Percentiles rank a stretch among this genome's conserved stretches.
Conservation (phyloP, 2,888 invertebrate species). For the Dasypolia templi region DNA sequence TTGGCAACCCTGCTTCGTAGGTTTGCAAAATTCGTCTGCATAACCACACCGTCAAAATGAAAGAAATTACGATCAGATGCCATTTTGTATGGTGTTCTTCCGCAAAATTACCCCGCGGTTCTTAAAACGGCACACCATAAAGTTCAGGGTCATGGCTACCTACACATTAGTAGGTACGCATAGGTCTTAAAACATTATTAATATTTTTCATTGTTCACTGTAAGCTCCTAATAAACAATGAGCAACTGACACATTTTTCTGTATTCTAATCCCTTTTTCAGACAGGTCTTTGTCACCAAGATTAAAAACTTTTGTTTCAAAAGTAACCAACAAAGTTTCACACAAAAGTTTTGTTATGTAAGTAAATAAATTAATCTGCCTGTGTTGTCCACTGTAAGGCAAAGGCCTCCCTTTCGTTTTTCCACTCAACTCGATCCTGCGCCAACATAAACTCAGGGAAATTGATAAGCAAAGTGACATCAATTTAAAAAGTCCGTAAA, state of each 20-base stretch:
- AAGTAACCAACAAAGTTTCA: background rate
- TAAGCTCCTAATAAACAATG: slow-evolving; percentile 34
- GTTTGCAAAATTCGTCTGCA: background rate
- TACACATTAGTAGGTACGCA: too few relatives aligned
- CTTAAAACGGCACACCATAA: background rate
- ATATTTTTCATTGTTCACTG: slow-evolving; percentile 16
- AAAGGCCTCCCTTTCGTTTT: too few relatives aligned
- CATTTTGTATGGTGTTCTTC: background rate
- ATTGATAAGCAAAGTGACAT: background rate
- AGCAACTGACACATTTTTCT: slow-evolving; percentile 20
- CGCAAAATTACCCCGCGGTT: background rate
- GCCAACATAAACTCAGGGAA: background rate
- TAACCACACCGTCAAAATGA: background rate
- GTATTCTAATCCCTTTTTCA: slow-evolving; percentile 27
- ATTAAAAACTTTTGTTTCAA: slow-evolving; percentile 1
- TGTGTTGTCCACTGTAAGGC: background rate
- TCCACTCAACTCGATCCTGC: background rate
- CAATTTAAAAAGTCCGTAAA: background rate
- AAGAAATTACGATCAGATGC: background rate
- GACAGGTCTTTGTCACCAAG: slow-evolving; percentile 1
- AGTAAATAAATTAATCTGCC: background rate
- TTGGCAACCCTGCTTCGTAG: too few relatives aligned
- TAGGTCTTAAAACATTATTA: background rate
- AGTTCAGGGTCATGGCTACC: background rate
- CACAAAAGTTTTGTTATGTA: background rate